Evolutionary conservation across 2,888 invertebrate genomes (phyloP).

Genomic region (Argynnis bischoffii): DNA sequence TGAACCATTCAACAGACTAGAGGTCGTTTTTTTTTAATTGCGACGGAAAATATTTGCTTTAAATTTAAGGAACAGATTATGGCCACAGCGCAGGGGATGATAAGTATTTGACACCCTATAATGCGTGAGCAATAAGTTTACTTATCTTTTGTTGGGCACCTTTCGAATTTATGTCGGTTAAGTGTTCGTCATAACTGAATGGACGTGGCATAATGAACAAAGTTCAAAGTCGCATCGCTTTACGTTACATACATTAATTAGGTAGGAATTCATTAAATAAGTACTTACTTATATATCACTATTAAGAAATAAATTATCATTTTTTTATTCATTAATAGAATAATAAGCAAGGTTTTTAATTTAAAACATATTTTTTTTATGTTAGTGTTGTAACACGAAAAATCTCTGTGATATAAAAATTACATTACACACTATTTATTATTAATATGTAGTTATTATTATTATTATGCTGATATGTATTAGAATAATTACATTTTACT

Average conservation of each 20-base stretch:
- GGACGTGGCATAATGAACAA: conserved; percentile 12
- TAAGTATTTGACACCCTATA: conserved; percentile 18
- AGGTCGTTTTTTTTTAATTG: neutral
- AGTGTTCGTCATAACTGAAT: conserved; percentile 1
- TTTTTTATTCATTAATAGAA: too few species aligned
- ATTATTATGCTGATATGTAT: too few species aligned
- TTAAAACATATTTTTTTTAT: too few species aligned
- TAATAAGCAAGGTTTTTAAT: too few species aligned
- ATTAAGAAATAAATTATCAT: too few species aligned
- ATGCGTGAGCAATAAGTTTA: conserved; percentile 13
- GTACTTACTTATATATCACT: neutral
- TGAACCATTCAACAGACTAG: neutral
- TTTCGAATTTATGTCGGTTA: conserved; percentile 11
- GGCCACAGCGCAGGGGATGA: conserved; percentile 11
- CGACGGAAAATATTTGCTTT: conserved; percentile 6
- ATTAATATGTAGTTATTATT: too few species aligned
- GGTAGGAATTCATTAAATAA: neutral
- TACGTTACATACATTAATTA: neutral
- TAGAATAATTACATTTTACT: too few species aligned
- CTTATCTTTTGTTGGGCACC: conserved; percentile 4
- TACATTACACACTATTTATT: too few species aligned
- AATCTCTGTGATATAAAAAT: too few species aligned
- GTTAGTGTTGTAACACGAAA: too few species aligned
- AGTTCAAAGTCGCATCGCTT: conserved; percentile 20
- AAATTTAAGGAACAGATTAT: conserved; percentile 6